Evolutionary conservation across 2,113 vertebrate genomes (phyloP), one percentile per base, ranked within the genome.

Genomic region (Phalacrocorax carbo): DNA sequence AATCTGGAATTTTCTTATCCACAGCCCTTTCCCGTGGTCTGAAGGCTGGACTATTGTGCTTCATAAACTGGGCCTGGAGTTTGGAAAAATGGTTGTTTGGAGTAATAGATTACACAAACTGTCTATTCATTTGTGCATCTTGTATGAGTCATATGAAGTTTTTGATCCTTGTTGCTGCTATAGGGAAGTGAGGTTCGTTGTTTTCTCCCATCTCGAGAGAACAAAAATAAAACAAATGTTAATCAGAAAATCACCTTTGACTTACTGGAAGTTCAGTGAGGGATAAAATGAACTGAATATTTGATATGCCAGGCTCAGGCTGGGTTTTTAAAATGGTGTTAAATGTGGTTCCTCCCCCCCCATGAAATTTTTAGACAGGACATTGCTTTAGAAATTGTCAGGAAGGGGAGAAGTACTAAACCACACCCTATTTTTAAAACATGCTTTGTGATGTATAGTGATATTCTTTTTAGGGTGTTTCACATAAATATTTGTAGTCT

Each of bases 91-190:
- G n/a, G 9, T 40, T 8, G 15, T 40, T 79, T 49, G 44, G 25
- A 60, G 21, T 65, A n/a, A 15, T 18, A 49, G 54, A 10, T 77
- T 21, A 11, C 11, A 38, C 1, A 9, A 72, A 15, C 48, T 69
- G 9, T 44, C 36, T 61, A 3, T 40, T 73, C 36, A 9, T 15
- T 65, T 65, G 9, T 40, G 11, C 34, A 13, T 40, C 38, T 55
- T 0, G 0, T 49, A 54, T 65, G 68, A 65, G 38, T 52, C 5
- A 4, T 8, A 2, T 0, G 8, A 48, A 57, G 40, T 30, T 73
- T 82, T 83, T 86, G 23, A 70, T 88, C 36, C 57, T 72, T 40
- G 6, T 68, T 5, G 10, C 40, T 27, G 1, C 60, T 32, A 0
- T 26, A 22, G 55, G 27, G 51, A 83, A 57, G n/a, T 26, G 20